Conservation (phyloP, 2,113 vertebrate species). For the Hippocampus barbouri region DNA sequence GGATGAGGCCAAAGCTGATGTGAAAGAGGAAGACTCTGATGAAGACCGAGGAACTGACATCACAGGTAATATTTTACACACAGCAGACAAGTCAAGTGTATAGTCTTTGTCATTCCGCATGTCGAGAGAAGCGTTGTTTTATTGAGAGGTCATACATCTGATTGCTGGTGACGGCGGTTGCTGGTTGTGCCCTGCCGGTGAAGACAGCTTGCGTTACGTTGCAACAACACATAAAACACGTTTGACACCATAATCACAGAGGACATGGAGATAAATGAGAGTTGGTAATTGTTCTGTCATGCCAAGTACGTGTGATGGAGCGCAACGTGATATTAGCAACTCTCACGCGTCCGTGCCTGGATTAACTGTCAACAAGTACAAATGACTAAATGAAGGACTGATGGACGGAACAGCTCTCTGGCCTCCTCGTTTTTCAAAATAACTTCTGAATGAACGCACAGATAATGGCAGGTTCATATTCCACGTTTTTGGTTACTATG, state of each 20-base stretch:
- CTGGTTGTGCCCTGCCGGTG: neutral
- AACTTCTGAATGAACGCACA: neutral
- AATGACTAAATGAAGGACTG: conserved; percentile 35
- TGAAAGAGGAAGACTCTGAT: conserved; percentile 70
- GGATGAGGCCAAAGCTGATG: conserved; percentile 75
- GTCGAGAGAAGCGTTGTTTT: neutral
- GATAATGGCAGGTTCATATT: conserved; percentile 5
- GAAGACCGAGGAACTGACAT: conserved; percentile 79
- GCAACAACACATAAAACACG: neutral
- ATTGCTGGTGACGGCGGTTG: neutral
- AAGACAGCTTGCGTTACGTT: conserved; percentile 5
- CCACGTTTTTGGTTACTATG: neutral
- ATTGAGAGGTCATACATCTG: neutral
- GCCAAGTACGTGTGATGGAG: conserved; percentile 44
- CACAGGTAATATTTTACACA: conserved; percentile 72
- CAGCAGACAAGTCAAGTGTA: neutral
- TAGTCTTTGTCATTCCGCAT: neutral
- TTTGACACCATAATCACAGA: conserved; percentile 14
- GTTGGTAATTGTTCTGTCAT: conserved; percentile 60
- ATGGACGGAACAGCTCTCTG: neutral
- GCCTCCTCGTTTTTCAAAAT: neutral
- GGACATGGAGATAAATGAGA: conserved; percentile 36
- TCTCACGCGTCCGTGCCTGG: conserved; percentile 27
- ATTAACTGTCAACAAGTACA: conserved; percentile 20
- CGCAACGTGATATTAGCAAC: conserved; percentile 9